Evolutionary conservation across 1,140 invertebrate genomes (phyloP).

Genomic region (Halictus rubicundus): DNA sequence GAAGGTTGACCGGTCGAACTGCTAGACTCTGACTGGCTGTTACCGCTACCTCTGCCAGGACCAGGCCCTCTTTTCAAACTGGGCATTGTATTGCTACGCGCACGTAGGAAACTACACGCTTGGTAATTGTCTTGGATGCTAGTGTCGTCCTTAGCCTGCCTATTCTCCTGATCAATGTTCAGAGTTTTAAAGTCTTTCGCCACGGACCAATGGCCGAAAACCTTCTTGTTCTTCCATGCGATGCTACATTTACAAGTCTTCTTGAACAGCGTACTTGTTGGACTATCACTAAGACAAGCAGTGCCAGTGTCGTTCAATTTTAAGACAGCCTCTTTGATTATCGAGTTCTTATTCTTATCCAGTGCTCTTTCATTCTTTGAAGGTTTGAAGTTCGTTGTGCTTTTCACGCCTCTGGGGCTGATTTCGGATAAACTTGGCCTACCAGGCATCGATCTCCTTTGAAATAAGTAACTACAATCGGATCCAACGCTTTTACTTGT

Average conservation of each 20-base stretch:
- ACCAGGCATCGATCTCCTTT: conserved; percentile 69
- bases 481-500: conserved; percentile 50
- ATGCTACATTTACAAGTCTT: conserved; percentile 71
- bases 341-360: conserved; percentile 69
- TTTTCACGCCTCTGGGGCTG: conserved; percentile 71
- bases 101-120: conserved; percentile 75
- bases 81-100: conserved; percentile 79
- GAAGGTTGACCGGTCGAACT: conserved; percentile 33
- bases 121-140: conserved; percentile 71
- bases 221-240: conserved; percentile 64
- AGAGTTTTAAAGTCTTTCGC: conserved; percentile 77
- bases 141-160: conserved; percentile 74
- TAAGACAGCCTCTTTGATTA: conserved; percentile 76
- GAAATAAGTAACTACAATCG: conserved; percentile 66
- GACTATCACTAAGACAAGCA: conserved; percentile 66
- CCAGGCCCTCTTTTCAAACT: conserved; percentile 74
- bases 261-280: conserved; percentile 65
- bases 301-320: conserved; percentile 66
- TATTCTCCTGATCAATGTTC: conserved; percentile 69
- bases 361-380: conserved; percentile 71
- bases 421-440: conserved; percentile 58
- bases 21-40: conserved; percentile 34
- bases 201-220: conserved; percentile 73
- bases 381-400: conserved; percentile 76
- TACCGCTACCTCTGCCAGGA: conserved; percentile 65